Evolutionary conservation across 2,113 vertebrate species (phyloP), one percentile per base, ranked within the genome.

Genomic region (Syrrhaptes paradoxus): DNA sequence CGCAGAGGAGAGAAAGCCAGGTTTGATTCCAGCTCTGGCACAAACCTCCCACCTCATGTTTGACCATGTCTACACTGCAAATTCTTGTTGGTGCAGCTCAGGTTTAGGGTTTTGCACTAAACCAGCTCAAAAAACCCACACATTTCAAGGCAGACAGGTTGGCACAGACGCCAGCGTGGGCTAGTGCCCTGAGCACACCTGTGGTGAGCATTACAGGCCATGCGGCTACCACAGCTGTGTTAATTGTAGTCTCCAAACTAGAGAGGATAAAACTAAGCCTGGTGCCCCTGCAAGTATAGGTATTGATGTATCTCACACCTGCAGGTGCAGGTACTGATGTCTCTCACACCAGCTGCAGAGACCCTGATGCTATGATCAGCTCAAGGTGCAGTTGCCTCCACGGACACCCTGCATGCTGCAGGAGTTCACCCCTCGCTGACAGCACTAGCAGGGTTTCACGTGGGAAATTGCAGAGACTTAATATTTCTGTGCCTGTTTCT

Each of bases 131-230:
- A 48, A 1, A 55, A 59, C 24, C 38, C 38, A 7, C 11, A 17
- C 15, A 8, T 76, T 65, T 59, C 38, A 48, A 49, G 51, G 45
- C 62, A 52, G 32, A 32, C 0, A 1, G 16, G 11, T 36, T 48
- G 21, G 15, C 0, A 5, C 57, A 54, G 61, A 17, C 2, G 1
- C 17, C 11, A n/a, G 31, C 34, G 18, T 3, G 21, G 16, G 22
- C 17, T 6, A 14, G 34, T 19, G 38, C n/a, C 58, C 29, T 13
- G 11, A 58, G n/a, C 52, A 9, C 14, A 11, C 17, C 46, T 10
- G 25, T 21, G 11, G 46, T 11, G n/a, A 22, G 61, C 4, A 1
- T 17, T 55, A 26, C 32, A 16, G 41, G 61, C 48, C 24, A 14
- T 51, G 22, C 26, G 0, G 29, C 31, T 65, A 20, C 48, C 12